These are phyloP conservation scores for Tetropium fuscum DNA, from an alignment of 2,888 invertebrate species.

Conservation along the genomic window DNA sequence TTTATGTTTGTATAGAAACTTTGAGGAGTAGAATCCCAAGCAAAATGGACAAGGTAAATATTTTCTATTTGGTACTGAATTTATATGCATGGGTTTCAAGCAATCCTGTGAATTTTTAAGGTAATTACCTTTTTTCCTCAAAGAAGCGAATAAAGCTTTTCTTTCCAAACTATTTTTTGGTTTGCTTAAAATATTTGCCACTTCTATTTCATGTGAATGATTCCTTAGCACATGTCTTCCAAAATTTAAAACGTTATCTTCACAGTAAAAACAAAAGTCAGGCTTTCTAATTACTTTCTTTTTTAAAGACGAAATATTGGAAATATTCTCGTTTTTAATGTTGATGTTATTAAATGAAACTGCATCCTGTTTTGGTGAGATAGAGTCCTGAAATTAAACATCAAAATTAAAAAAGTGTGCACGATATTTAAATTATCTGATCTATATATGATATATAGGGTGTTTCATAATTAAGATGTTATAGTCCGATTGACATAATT, in stretches of 20 bases:
- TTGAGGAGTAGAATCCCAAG: conserved; percentile 26
- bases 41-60: conserved; percentile 29
- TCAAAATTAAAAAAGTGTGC: too few species aligned
- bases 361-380: too few species aligned
- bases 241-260: conserved; percentile 32
- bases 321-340: too few species aligned
- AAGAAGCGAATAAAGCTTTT: conserved; percentile 19
- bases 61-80: neutral
- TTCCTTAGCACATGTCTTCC: conserved; percentile 30
- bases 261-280: conserved; percentile 32
- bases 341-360: too few species aligned
- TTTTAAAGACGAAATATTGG: too few species aligned
- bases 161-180: neutral
- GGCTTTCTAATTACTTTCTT: neutral
- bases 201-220: conserved; percentile 29
- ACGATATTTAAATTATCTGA: too few species aligned
- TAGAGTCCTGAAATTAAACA: too few species aligned
- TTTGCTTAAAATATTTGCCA: conserved; percentile 17
- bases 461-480: too few species aligned
- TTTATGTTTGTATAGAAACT: conserved; percentile 23
- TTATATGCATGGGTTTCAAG: conserved; percentile 23
- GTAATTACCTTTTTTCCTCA: conserved; percentile 35
- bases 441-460: too few species aligned
- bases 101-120: conserved; percentile 14
- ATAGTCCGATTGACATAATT: too few species aligned